A percentile compares a stretch with the other conserved stretches of the same genome.
Conservation (phyloP, 1,140 invertebrate genomes). For the Daktulosphaira vitifoliae region DNA sequence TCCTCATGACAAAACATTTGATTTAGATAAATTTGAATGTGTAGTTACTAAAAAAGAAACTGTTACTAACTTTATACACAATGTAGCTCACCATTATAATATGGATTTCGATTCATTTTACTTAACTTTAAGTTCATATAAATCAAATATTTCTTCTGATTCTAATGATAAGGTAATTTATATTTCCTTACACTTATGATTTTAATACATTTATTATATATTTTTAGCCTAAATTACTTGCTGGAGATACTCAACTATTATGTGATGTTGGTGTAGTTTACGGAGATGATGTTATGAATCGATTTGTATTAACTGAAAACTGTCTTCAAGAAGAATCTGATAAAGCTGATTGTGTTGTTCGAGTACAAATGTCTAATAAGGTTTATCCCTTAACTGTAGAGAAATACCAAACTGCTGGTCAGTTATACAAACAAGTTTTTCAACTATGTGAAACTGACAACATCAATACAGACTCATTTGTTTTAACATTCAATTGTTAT, state of each 20-base stretch:
- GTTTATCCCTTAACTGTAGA: not conserved
- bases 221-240: constrained; percentile 1
- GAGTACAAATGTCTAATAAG: not conserved
- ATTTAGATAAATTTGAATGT: constrained; percentile 31
- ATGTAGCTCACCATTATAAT: constrained; percentile 34
- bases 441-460: constrained; percentile 2
- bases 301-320: constrained; percentile 17
- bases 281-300: constrained; percentile 19
- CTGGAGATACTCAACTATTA: constrained; percentile 5
- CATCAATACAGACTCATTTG: not conserved
- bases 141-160: not conserved
- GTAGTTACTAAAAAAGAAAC: constrained; percentile 28
- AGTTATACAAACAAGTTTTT: constrained; percentile 12
- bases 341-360: constrained; percentile 3
- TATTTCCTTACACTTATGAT: too few relatives aligned
- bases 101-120: constrained; percentile 34
- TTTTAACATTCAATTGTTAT: constrained; percentile 21
- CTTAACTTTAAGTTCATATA: constrained; percentile 30
- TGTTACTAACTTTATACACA: constrained; percentile 33
- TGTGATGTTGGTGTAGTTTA: constrained; percentile 13
- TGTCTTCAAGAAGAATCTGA: not conserved
- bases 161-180: too few relatives aligned
- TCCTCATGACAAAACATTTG: not conserved
- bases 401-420: constrained; percentile 4
- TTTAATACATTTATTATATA: too few relatives aligned